Evolutionary conservation across 2,797 vertebrate species (phyloP).

Genomic region (Notolepis coatsorum): DNA sequence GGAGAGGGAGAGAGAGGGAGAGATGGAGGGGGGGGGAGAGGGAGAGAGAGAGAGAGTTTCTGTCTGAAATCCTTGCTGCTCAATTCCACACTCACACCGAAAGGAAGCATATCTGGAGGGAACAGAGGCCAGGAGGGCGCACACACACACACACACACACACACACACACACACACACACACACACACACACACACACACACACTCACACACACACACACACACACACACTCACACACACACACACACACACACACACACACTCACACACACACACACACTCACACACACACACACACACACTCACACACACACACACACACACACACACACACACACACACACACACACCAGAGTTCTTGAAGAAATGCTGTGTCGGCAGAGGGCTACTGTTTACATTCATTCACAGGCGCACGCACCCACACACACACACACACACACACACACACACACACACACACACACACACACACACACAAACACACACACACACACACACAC

Average conservation of each 20-base stretch:
- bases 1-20: too few relatives aligned
- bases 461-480: constrained; percentile 30
- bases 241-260: constrained; percentile 6
- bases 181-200: constrained; percentile 31
- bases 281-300: constrained; percentile 14
- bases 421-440: constrained; percentile 29
- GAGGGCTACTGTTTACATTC: constrained; percentile 45
- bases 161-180: constrained; percentile 25
- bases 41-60: not conserved
- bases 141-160: constrained; percentile 1
- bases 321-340: constrained; percentile 14
- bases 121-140: constrained; percentile 45
- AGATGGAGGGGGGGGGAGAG: not conserved
- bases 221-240: constrained; percentile 2
- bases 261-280: constrained; percentile 13
- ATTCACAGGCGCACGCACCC: constrained; percentile 22
- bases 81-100: constrained; percentile 51
- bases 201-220: not conserved
- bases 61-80: constrained; percentile 20
- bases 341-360: constrained; percentile 52
- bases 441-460: constrained; percentile 12
- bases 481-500: constrained; percentile 31
- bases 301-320: constrained; percentile 6
- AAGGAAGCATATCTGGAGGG: constrained; percentile 62
- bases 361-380: constrained; percentile 62